Evolutionary conservation across 2,113 vertebrate genomes (phyloP).

Genomic region (Trichechus manatus): DNA sequence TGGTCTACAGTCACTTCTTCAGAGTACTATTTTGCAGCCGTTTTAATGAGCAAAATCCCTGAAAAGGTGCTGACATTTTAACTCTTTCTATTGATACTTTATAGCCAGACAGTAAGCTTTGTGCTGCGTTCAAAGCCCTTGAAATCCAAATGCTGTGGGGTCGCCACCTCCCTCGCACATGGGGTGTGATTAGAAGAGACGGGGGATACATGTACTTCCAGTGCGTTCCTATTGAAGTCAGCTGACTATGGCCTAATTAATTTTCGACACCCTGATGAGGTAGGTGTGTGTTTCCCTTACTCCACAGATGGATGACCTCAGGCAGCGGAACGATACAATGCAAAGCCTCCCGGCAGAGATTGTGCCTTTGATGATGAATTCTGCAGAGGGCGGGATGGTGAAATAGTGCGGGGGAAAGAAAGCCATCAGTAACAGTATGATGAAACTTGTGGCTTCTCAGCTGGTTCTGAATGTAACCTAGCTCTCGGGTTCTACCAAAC

Average conservation of each 20-base stretch:
- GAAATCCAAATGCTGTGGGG: conserved; percentile 40
- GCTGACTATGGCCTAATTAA: conserved; percentile 44
- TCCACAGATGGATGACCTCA: conserved; percentile 15
- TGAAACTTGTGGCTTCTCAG: conserved; percentile 64
- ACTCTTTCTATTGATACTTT: conserved; percentile 51
- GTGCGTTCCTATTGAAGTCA: background rate
- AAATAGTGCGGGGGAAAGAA: background rate
- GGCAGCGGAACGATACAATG: background rate
- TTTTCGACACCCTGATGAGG: conserved; percentile 32
- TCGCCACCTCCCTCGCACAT: background rate
- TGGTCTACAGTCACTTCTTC: background rate
- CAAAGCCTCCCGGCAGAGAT: background rate
- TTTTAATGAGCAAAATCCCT: conserved; percentile 69
- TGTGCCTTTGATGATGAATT: conserved; percentile 42
- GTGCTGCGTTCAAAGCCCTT: conserved; percentile 24
- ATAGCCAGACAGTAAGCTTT: conserved; percentile 30
- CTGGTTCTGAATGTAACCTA: background rate
- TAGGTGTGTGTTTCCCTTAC: background rate
- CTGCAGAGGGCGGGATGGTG: background rate
- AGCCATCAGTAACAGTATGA: conserved; percentile 66
- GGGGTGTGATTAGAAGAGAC: conserved; percentile 59
- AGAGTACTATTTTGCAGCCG: background rate
- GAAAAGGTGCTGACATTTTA: conserved; percentile 75
- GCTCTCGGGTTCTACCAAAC: conserved; percentile 16
- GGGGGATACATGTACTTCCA: background rate